A percentile compares a stretch with the other conserved stretches of the same genome.
Evolutionary conservation across 2,113 vertebrate species (phyloP).

Genomic region (Rhinichthys klamathensis): DNA sequence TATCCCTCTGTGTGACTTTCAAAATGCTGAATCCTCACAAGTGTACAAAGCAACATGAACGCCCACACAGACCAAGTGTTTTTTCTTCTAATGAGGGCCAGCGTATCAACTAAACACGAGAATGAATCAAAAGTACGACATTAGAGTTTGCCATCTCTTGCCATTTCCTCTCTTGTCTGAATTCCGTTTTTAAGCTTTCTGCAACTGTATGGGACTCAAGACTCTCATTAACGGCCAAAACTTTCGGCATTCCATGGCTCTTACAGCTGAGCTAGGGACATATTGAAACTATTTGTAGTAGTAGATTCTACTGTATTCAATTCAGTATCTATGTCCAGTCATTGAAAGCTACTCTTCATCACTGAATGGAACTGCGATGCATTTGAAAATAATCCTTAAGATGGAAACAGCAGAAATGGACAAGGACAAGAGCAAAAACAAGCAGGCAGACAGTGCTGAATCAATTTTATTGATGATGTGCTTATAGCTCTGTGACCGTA

Average conservation of each 20-base stretch:
- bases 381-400: slow-evolving; percentile 6
- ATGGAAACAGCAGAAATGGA: slow-evolving; percentile 5
- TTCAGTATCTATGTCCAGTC: background rate
- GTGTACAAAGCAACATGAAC: slow-evolving; percentile 46
- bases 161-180: slow-evolving; percentile 3
- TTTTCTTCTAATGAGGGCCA: slow-evolving; percentile 52
- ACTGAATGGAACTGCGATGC: background rate
- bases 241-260: slow-evolving; percentile 15
- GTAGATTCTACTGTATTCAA: background rate
- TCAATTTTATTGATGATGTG: slow-evolving; percentile 39
- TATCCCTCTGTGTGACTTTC: slow-evolving; percentile 44
- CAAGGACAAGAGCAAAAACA: background rate
- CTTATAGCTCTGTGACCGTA: slow-evolving; percentile 19
- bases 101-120: slow-evolving; percentile 26
- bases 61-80: slow-evolving; percentile 48
- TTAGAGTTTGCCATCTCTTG: slow-evolving; percentile 28
- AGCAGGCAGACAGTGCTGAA: slow-evolving; percentile 30
- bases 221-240: slow-evolving; percentile 23
- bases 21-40: slow-evolving; percentile 45
- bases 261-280: background rate
- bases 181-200: slow-evolving; percentile 20
- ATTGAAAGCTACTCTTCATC: slow-evolving; percentile 29
- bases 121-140: slow-evolving; percentile 9
- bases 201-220: background rate
- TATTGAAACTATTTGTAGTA: slow-evolving; percentile 28